Evolutionary conservation across 2,888 invertebrate genomes (phyloP), one percentile per base, ranked within the genome.

Genomic region (Pyrgus malvae): DNA sequence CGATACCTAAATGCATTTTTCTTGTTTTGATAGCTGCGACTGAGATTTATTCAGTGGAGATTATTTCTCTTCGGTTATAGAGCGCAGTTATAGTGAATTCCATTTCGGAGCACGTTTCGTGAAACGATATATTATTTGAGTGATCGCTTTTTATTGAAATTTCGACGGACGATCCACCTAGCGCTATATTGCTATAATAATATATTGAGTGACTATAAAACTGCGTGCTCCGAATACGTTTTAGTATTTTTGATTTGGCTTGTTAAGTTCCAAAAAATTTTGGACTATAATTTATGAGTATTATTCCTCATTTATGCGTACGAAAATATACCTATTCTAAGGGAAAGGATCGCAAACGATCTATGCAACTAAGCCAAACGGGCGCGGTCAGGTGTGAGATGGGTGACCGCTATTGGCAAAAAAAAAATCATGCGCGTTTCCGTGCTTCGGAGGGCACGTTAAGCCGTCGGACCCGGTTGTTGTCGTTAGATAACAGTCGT

Each of bases 61-160:
- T 33, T 33, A 33, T 33, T 33, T 19, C 35, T 25, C 42, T 42
- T 23, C 12, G 23, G n/a, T 45, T n/a, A 35, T 46, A 29, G n/a
- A 46, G 35, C 35, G 23, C 23, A 2, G 23, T 12, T 23, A 12
- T 12, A 46, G 12, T 21, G 31, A 45, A 33, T 45, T 45, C 12
- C 12, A 33, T 31, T 45, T 49, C 49, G 31, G 29, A 21, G n/a
- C 40, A 49, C 40, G 23, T 49, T 49, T 41, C 25, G 25, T 40
- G 19, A 29, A 49, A 16, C 49, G 31, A 23, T 49, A 35, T 35
- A 46, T 35, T 46, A 49, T 41, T 38, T 41, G 27, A 41, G 31
- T 41, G 41, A 40, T 31, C 23, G 46, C 7, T 40, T 23, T 48
- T 19, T 40, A 49, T 31, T 33, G 49, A 48, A 48, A 48, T 41